These are phyloP conservation scores for Poecilobothrus nobilitatus DNA, from an alignment of 2,888 invertebrate species.

Conservation along the genomic window DNA sequence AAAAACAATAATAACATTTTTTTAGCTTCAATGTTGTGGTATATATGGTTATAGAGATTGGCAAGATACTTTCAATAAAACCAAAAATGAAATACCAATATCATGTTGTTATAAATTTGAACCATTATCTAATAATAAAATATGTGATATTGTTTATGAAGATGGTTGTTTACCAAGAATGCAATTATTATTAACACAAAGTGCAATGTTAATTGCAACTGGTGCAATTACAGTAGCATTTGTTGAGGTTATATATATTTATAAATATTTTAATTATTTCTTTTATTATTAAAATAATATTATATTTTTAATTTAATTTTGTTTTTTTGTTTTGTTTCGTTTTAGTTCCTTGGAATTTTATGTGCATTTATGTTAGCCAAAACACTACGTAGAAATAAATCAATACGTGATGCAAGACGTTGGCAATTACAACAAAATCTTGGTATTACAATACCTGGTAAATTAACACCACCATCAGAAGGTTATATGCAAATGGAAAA, in stretches of 20 bases:
- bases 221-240: slow-evolving; percentile 72
- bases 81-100: slow-evolving; percentile 40
- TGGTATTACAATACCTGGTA: background rate
- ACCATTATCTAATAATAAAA: too few relatives aligned
- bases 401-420: slow-evolving; percentile 59
- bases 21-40: slow-evolving; percentile 62
- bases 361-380: slow-evolving; percentile 84
- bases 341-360: slow-evolving; percentile 72
- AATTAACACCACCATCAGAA: slow-evolving; percentile 19
- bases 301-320: too few relatives aligned
- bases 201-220: slow-evolving; percentile 62
- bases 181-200: slow-evolving; percentile 56
- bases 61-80: slow-evolving; percentile 19
- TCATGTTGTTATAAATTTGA: slow-evolving; percentile 50
- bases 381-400: slow-evolving; percentile 70
- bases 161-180: slow-evolving; percentile 56
- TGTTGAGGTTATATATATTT: slow-evolving; percentile 53
- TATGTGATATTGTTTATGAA: slow-evolving; percentile 36
- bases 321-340: too few relatives aligned
- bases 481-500: slow-evolving; percentile 40
- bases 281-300: slow-evolving; percentile 1
- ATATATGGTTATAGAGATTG: slow-evolving; percentile 56
- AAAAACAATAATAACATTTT: slow-evolving; percentile 7
- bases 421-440: slow-evolving; percentile 52
- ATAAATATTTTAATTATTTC: background rate